Percentiles rank a stretch among this genome's conserved stretches.
Conservation (phyloP, 1,140 invertebrate species). For the Olivierus martensii region DNA sequence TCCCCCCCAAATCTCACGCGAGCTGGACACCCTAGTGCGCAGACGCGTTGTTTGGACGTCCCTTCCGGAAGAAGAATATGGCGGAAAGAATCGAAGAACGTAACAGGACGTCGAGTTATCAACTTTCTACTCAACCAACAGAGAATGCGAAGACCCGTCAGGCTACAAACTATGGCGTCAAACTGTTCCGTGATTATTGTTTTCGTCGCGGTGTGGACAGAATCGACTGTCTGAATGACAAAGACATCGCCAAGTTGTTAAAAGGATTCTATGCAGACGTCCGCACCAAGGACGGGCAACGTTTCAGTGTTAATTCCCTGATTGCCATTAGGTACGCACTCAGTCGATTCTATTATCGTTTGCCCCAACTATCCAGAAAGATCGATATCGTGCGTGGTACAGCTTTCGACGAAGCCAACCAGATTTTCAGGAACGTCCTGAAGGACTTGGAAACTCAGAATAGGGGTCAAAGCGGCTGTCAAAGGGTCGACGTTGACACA, state of each 20-base stretch:
- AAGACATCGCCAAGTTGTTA: slow-evolving; percentile 16
- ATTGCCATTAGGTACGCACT: slow-evolving; percentile 19
- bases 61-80: no score
- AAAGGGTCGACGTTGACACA: slow-evolving; percentile 16
- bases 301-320: slow-evolving; percentile 19
- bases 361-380: slow-evolving; percentile 15
- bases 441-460: slow-evolving; percentile 14
- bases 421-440: slow-evolving; percentile 15
- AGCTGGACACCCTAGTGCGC: no score
- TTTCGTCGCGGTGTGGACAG: slow-evolving; percentile 13
- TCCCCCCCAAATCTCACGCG: no score
- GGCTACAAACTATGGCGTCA: slow-evolving; percentile 16
- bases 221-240: slow-evolving; percentile 13
- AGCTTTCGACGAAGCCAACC: slow-evolving; percentile 18
- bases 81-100: no score
- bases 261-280: slow-evolving; percentile 19
- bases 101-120: no score
- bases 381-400: slow-evolving; percentile 18
- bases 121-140: neutral
- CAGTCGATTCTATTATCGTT: slow-evolving; percentile 17
- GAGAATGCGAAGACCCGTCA: slow-evolving; percentile 18
- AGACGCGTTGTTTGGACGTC: no score
- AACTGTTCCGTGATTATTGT: slow-evolving; percentile 18
- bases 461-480: slow-evolving; percentile 4
- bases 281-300: slow-evolving; percentile 18